Percentiles rank a stretch among this genome's conserved stretches.
These are phyloP conservation scores for Tachystola acroxantha DNA, from an alignment of 2,888 invertebrate species.

Conservation along the genomic window DNA sequence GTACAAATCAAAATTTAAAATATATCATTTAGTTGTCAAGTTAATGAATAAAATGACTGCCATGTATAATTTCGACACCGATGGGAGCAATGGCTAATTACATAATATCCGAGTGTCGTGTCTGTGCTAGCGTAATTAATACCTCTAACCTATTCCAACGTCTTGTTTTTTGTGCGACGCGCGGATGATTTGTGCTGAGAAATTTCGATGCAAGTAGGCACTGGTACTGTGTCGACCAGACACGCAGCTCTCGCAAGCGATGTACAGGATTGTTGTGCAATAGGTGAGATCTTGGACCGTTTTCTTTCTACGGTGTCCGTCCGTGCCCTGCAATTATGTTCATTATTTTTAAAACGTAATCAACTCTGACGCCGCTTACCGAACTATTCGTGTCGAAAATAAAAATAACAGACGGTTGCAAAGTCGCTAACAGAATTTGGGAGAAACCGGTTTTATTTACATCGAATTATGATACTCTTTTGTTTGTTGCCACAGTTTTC, in stretches of 20 bases:
- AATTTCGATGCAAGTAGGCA: slow-evolving; percentile 15
- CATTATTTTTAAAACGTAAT: slow-evolving; percentile 26
- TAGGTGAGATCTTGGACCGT: slow-evolving; percentile 22
- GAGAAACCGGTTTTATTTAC: slow-evolving; percentile 34
- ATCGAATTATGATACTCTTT: slow-evolving; percentile 28
- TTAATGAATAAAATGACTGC: slow-evolving; percentile 37
- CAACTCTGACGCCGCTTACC: slow-evolving; percentile 14
- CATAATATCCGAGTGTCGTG: slow-evolving; percentile 42
- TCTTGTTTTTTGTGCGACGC: slow-evolving; percentile 48
- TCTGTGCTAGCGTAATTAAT: slow-evolving; percentile 47
- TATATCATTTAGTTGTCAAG: slow-evolving; percentile 30
- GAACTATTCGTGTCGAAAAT: slow-evolving; percentile 13
- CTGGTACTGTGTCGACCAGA: slow-evolving; percentile 1
- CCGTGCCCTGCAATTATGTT: slow-evolving; percentile 28
- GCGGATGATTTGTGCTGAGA: slow-evolving; percentile 49
- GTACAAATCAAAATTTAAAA: slow-evolving; percentile 24
- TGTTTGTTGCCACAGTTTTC: slow-evolving; percentile 21
- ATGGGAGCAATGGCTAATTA: slow-evolving; percentile 38
- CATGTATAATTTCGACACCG: slow-evolving; percentile 34
- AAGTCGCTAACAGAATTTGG: slow-evolving; percentile 2
- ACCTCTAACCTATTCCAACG: slow-evolving; percentile 43
- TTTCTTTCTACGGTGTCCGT: slow-evolving; percentile 20
- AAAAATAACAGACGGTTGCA: slow-evolving; percentile 11
- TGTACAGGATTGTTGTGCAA: slow-evolving; percentile 32
- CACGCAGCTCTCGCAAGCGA: slow-evolving; percentile 23